Conservation (phyloP, 2,797 vertebrate species). For the Onychomys leucogaster region DNA sequence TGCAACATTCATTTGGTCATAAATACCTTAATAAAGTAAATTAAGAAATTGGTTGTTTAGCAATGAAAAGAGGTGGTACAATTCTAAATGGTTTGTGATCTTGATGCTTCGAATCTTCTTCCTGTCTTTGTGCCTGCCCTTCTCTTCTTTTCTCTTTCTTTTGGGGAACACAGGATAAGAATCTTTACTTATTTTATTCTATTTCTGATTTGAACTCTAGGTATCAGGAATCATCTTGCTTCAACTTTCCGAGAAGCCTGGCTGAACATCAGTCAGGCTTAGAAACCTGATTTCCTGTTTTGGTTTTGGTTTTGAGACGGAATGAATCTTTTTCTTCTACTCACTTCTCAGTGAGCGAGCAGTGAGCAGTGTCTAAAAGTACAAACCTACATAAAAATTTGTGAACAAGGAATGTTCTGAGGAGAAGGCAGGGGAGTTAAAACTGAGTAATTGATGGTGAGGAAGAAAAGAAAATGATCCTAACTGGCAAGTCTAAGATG, state of each 20-base stretch:
- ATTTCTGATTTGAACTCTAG: neutral
- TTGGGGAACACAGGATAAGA: fast-evolving
- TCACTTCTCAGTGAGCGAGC: no score
- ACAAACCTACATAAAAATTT: neutral
- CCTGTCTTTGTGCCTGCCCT: no score
- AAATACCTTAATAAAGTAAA: neutral
- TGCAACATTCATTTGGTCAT: neutral
- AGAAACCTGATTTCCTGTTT: neutral
- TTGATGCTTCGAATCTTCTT: neutral
- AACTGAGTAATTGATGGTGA: neutral
- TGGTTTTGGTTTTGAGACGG: neutral
- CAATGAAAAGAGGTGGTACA: neutral
- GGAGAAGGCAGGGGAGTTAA: neutral
- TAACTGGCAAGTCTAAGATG: neutral
- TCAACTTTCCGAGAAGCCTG: neutral
- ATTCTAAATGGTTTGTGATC: neutral
- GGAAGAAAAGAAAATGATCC: neutral
- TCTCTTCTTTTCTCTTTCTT: neutral
- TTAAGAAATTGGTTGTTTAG: neutral
- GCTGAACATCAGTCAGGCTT: neutral
- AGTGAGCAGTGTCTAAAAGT: neutral
- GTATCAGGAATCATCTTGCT: neutral
- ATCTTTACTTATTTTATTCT: neutral
- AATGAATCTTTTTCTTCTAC: neutral
- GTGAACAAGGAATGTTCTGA: neutral